Evolutionary conservation across 2,797 vertebrate species (phyloP).

Genomic region (Ispidina picta): DNA sequence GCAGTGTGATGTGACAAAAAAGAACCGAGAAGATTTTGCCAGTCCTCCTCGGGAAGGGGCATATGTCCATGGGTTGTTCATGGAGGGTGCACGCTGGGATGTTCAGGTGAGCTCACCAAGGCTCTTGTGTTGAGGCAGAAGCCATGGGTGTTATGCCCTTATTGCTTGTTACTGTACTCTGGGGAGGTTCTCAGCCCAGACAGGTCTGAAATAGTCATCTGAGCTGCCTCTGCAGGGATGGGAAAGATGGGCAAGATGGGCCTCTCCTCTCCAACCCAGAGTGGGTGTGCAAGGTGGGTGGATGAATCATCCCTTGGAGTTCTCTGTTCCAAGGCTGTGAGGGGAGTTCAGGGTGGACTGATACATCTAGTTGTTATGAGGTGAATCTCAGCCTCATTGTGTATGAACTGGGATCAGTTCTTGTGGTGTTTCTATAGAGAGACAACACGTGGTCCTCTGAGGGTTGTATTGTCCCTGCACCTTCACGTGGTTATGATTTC

Average conservation of each 20-base stretch:
- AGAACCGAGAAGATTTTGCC: constrained; percentile 86
- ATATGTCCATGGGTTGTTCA: constrained; percentile 89
- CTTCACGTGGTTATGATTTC: neutral
- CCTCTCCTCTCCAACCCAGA: neutral
- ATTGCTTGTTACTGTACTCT: no score
- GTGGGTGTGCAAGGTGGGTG: neutral
- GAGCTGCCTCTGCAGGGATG: neutral
- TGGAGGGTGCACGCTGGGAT: constrained; percentile 96
- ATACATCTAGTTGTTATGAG: neutral
- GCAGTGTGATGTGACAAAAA: constrained; percentile 94
- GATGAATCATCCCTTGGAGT: neutral
- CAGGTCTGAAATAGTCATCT: neutral
- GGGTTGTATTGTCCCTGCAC: neutral
- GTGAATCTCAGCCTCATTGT: neutral
- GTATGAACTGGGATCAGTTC: neutral
- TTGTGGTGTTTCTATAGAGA: neutral
- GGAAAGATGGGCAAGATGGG: neutral
- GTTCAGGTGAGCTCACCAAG: constrained; percentile 71
- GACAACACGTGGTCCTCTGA: neutral
- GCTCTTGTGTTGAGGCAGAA: neutral
- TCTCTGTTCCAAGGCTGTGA: neutral
- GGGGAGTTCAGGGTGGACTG: neutral
- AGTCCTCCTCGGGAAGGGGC: constrained; percentile 90
- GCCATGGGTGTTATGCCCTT: neutral
- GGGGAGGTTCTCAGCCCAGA: neutral